Conservation (phyloP, 2,113 vertebrate genomes). For the Conger conger region DNA sequence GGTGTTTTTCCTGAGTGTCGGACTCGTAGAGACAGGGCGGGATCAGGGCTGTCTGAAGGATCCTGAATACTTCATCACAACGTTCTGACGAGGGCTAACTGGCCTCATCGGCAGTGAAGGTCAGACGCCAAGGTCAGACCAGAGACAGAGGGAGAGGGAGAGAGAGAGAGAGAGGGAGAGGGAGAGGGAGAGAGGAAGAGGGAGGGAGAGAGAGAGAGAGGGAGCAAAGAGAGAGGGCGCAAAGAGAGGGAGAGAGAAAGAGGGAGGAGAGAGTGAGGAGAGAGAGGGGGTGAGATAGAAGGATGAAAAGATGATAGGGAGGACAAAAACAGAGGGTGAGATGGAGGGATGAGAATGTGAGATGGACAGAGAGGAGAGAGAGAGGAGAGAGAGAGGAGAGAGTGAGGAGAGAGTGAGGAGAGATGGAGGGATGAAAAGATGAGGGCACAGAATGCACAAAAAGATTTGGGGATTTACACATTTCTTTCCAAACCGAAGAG, state of each 20-base stretch:
- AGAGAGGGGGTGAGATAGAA: background rate
- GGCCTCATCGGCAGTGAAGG: slow-evolving; percentile 30
- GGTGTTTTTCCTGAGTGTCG: slow-evolving; percentile 26
- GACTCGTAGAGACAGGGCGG: slow-evolving; percentile 29
- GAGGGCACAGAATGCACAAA: too few species aligned
- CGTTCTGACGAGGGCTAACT: slow-evolving; percentile 27
- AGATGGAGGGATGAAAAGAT: too few species aligned
- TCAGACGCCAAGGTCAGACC: slow-evolving; percentile 40
- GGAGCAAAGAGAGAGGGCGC: background rate
- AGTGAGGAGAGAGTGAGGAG: background rate
- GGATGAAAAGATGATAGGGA: too few species aligned
- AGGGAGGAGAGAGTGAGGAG: background rate
- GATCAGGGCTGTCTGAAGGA: background rate
- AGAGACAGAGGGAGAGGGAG: background rate
- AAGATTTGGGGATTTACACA: too few species aligned
- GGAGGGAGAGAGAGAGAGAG: background rate
- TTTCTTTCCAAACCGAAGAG: too few species aligned
- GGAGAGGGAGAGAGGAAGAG: background rate
- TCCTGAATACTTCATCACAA: slow-evolving; percentile 28
- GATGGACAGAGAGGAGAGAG: background rate
- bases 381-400: background rate
- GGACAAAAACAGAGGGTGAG: too few species aligned
- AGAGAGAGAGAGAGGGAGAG: background rate
- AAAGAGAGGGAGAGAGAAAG: background rate
- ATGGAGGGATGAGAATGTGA: background rate